Percentiles rank a stretch among this genome's conserved stretches.
phyloP scores from a whole-genome alignment of 2,113 vertebrate species.

The Malurus elegans region DNA sequence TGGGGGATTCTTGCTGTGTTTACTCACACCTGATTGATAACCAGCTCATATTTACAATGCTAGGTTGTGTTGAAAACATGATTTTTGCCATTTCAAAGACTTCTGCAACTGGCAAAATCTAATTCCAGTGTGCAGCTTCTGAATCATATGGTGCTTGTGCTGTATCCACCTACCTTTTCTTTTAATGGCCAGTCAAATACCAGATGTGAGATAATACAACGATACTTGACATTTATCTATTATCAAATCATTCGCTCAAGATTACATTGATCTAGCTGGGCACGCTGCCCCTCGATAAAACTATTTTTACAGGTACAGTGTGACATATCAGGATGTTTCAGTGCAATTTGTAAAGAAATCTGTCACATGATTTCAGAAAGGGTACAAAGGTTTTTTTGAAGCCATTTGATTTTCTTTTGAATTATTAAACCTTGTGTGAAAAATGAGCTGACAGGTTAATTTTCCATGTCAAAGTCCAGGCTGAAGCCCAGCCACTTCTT shows the following conservation, averaged over 20 bases:
- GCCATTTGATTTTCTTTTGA: not conserved
- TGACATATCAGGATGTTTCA: not conserved
- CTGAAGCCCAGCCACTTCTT: not conserved
- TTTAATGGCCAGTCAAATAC: not conserved
- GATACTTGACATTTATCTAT: not conserved
- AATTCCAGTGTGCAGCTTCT: not conserved
- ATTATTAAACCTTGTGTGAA: not conserved
- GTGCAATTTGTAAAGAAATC: not conserved
- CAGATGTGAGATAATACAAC: not conserved
- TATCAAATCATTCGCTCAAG: not conserved
- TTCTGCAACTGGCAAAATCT: not conserved
- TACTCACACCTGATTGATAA: not conserved
- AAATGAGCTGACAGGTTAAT: not conserved
- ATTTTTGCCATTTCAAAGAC: not conserved
- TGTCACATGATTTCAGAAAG: not conserved
- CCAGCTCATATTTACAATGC: not conserved
- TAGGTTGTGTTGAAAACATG: not conserved
- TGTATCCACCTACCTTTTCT: not conserved
- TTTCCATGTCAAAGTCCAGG: not conserved
- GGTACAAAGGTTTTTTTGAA: not conserved
- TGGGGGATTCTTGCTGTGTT: not conserved
- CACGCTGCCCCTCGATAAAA: not conserved
- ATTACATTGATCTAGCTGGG: conserved; percentile 16
- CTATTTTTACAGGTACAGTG: not conserved
- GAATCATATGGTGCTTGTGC: not conserved